Percentiles rank a stretch among this genome's conserved stretches.
Evolutionary conservation across 1,140 invertebrate species (phyloP).

Genomic region (Magallana angulata): DNA sequence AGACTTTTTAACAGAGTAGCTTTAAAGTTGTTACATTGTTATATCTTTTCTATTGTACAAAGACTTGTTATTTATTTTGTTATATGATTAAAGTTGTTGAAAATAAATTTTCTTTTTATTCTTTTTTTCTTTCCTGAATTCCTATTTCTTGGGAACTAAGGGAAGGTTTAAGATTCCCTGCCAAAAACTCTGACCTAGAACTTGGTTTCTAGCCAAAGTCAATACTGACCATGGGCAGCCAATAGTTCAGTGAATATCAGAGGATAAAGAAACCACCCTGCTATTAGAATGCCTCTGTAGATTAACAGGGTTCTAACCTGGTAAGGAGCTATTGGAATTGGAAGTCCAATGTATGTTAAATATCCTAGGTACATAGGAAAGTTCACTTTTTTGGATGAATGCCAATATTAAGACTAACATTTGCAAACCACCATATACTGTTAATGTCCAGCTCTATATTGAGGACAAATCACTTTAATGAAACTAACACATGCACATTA

Average conservation of each 20-base stretch:
- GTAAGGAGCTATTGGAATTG: background rate
- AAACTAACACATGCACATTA: too few relatives aligned
- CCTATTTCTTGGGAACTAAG: background rate
- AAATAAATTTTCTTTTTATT: background rate
- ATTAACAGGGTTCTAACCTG: background rate
- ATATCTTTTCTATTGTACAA: background rate
- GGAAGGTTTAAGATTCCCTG: background rate
- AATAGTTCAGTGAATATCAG: background rate
- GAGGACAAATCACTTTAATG: too few relatives aligned
- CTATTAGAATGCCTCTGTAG: background rate
- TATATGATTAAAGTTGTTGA: background rate
- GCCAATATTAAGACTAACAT: too few relatives aligned
- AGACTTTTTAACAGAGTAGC: background rate
- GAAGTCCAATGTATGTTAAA: too few relatives aligned
- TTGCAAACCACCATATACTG: too few relatives aligned
- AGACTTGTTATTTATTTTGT: background rate
- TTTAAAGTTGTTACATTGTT: background rate
- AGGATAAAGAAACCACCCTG: background rate
- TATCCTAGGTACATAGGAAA: too few relatives aligned
- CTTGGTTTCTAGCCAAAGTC: slow-evolving; percentile 2
- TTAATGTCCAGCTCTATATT: too few relatives aligned
- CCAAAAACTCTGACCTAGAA: background rate
- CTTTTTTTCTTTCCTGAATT: background rate
- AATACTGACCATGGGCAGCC: background rate
- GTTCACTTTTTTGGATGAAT: too few relatives aligned